Percentiles rank a stretch among this genome's conserved stretches.
Evolutionary conservation across 2,888 invertebrate genomes (phyloP).

Genomic region (Nephrotoma guestfalica): DNA sequence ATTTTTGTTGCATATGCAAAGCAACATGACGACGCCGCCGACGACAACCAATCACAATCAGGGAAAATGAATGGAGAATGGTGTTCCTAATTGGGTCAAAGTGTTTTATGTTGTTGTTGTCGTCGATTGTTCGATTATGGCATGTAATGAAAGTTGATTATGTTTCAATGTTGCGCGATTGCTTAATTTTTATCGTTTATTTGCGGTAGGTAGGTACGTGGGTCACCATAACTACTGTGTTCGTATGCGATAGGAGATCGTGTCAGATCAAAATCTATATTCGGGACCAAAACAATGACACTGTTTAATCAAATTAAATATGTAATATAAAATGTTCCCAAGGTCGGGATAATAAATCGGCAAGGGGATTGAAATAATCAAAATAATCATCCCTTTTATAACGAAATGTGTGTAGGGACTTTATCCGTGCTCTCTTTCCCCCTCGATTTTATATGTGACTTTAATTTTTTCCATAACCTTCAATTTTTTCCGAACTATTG

Average conservation of each 20-base stretch:
- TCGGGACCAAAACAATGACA: not conserved
- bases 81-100: not conserved
- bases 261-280: not conserved
- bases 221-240: not conserved
- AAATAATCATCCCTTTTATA: not conserved
- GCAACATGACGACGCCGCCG: not conserved
- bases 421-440: not conserved
- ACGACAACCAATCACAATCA: not conserved
- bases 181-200: not conserved
- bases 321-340: not conserved
- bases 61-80: not conserved
- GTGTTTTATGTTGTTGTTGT: not conserved
- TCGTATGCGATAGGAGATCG: not conserved
- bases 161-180: not conserved
- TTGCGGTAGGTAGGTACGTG: not conserved
- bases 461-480: not conserved
- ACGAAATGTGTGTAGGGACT: not conserved
- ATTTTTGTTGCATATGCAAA: not conserved
- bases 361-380: not conserved
- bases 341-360: not conserved
- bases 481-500: not conserved
- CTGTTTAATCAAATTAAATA: not conserved
- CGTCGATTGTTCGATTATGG: not conserved
- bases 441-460: not conserved
- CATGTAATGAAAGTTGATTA: not conserved